These are phyloP conservation scores for Corythornis madagascariensis DNA, from an alignment of 2,113 vertebrate species.

Conservation along the genomic window DNA sequence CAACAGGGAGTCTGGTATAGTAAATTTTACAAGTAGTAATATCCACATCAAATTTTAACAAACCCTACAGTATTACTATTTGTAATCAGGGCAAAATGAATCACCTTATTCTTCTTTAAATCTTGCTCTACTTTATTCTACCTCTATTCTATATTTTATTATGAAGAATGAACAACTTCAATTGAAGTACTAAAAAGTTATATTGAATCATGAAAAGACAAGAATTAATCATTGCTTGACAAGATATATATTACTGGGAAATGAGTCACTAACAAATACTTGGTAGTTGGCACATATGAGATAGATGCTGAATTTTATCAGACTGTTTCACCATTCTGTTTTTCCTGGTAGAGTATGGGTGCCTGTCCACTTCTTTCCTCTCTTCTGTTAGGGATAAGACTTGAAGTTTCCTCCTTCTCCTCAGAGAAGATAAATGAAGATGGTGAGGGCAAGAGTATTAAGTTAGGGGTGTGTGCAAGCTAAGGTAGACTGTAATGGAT, in stretches of 20 bases:
- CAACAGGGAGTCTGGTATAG: background rate
- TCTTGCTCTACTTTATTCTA: background rate
- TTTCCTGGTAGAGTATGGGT: background rate
- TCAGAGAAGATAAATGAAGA: background rate
- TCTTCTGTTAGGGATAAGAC: background rate
- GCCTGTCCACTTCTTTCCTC: background rate
- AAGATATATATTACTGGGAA: background rate
- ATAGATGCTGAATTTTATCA: background rate
- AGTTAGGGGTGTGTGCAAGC: background rate
- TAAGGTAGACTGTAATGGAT: background rate
- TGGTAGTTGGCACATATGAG: background rate
- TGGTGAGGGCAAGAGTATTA: background rate
- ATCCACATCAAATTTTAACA: background rate
- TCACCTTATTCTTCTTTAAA: background rate
- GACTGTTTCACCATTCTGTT: background rate
- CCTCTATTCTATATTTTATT: background rate
- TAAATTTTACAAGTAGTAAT: background rate
- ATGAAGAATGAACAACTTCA: background rate
- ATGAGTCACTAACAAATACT: conserved; percentile 27
- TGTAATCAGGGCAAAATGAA: background rate
- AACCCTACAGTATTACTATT: background rate
- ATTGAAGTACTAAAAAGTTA: background rate
- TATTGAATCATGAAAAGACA: background rate
- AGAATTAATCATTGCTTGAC: background rate
- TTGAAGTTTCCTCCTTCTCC: background rate